Evolutionary conservation across 2,113 vertebrate species (phyloP).

Genomic region (Emberiza fucata): DNA sequence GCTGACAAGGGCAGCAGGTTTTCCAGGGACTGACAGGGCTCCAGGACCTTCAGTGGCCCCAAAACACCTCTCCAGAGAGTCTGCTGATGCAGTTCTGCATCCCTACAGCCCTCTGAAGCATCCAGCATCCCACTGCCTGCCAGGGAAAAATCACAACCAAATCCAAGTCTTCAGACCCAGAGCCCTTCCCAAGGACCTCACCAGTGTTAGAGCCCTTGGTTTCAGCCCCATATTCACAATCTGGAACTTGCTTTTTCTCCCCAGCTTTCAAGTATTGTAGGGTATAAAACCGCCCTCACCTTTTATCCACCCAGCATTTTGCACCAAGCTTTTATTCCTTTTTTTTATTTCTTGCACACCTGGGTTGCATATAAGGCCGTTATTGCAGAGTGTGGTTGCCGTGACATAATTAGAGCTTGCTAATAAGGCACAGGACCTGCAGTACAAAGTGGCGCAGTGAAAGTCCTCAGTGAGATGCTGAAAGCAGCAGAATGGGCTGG

Average conservation of each 20-base stretch:
- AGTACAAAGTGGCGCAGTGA: neutral
- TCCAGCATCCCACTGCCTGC: neutral
- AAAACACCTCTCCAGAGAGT: neutral
- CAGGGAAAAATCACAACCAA: neutral
- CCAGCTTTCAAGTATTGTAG: neutral
- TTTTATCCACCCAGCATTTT: neutral
- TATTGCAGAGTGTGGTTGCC: neutral
- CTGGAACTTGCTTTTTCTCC: accelerated
- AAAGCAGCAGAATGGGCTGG: neutral
- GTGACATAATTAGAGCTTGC: neutral
- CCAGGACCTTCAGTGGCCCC: neutral
- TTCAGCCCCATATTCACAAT: neutral
- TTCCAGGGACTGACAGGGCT: neutral
- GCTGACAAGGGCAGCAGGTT: neutral
- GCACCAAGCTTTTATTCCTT: neutral
- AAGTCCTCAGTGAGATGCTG: neutral
- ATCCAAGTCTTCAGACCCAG: neutral
- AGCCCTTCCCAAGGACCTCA: neutral
- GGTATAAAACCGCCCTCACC: accelerated
- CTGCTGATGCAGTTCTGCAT: neutral
- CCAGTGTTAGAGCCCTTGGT: accelerated
- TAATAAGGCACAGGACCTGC: neutral
- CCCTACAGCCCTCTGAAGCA: neutral
- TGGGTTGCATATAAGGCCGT: neutral
- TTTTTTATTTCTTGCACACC: neutral